Evolutionary conservation across 2,888 invertebrate species (phyloP).

Genomic region (Argyresthia goedartella): DNA sequence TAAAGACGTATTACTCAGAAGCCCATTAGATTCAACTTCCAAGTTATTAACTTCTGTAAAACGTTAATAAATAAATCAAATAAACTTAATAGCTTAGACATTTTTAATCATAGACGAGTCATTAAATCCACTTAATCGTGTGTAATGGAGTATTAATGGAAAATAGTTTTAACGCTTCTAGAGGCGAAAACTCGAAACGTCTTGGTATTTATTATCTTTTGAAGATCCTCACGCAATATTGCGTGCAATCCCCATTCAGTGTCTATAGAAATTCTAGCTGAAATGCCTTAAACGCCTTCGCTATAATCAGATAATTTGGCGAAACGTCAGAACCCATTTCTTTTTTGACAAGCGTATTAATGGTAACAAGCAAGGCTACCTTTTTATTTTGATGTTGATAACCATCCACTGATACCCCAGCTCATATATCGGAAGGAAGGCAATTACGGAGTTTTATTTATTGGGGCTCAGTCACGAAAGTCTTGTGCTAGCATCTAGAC

Average conservation of each 20-base stretch:
- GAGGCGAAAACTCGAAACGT: background rate
- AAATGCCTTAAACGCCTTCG: conserved; percentile 24
- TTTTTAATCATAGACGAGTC: background rate
- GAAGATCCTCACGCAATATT: conserved; percentile 29
- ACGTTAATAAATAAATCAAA: too few relatives aligned
- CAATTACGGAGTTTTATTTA: conserved; percentile 9
- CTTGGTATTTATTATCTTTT: background rate
- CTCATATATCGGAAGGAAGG: background rate
- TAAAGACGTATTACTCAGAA: too few relatives aligned
- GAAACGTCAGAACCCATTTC: background rate
- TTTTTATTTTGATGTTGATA: background rate
- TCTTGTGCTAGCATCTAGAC: too few relatives aligned
- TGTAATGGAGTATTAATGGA: background rate
- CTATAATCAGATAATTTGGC: conserved; percentile 15
- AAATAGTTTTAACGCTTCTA: background rate
- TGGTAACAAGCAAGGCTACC: background rate
- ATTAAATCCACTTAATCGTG: background rate
- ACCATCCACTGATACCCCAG: background rate
- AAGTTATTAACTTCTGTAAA: too few relatives aligned
- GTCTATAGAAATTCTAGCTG: conserved; percentile 13
- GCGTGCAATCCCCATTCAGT: conserved; percentile 25
- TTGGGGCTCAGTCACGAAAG: background rate
- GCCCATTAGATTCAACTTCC: too few relatives aligned
- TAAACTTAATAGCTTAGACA: too few relatives aligned
- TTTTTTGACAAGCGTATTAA: background rate